Base-by-base conservation (phyloP, 2,888 invertebrate species). In the Cataglyphis cursor region DNA sequence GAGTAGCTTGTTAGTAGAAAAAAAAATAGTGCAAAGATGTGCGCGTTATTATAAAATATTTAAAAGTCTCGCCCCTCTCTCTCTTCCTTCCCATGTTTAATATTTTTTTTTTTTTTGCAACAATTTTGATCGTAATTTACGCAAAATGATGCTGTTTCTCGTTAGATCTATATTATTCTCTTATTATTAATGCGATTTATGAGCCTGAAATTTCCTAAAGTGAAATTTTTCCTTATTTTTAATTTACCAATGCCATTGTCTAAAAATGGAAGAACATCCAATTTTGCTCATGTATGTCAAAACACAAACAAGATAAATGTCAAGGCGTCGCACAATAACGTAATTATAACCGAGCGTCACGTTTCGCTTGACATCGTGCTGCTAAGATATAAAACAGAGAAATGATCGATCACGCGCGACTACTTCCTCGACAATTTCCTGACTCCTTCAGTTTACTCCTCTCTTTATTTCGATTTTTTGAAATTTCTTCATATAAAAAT, bases 311-410 rank as follows among this genome's bases (percentile, higher is more conserved):
- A 35, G 51, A 24, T 44, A 44, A 72, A 80, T n/a, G 35, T 73
- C 59, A 72, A 44, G 48, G 51, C 48, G 12, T 31, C 59, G 31
- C 31, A 24, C 73, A 78, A 72, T 72, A 78, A 78, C 4, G 31
- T 70, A 78, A 78, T 78, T 72, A 59, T 59, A 44, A n/a, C 31
- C 59, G 72, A 78, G 70, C 28, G 57, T 44, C 72, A 72, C 59
- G 35, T 73, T 72, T 18, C 73, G 41, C 57, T 73, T 59, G 41
- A 70, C 54, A 54, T 57, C 21, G 31, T 31, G 28, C 51, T 66
- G 38, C 41, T 18, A 48, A 59, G 41, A 70, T 57, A 78, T 44
- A 35, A 24, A 80, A 41, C 31, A 18, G 10, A 57, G 35, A 59
- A 44, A 15, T n/a, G 51, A 12, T 59, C 18, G 73, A 80, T 4